Evolutionary conservation across 2,113 vertebrate genomes (phyloP).

Genomic region (Hippocampus barbouri): DNA sequence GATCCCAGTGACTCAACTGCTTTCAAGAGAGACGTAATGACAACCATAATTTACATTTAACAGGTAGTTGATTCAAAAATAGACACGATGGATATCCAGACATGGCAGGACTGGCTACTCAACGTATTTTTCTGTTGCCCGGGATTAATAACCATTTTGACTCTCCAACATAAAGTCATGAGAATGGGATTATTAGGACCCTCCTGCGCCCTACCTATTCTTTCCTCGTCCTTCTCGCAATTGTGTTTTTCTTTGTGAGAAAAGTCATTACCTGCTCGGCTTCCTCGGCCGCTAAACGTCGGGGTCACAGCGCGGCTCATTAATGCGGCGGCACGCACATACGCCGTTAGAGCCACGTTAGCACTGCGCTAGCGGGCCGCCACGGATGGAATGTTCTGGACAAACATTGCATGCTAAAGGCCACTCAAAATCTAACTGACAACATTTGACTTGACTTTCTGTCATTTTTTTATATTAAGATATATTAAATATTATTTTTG

Average conservation of each 20-base stretch:
- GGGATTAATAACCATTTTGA: too few species aligned
- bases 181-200: not conserved
- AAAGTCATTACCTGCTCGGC: not conserved
- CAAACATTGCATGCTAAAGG: conserved; percentile 2
- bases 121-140: too few species aligned
- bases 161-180: too few species aligned
- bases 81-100: too few species aligned
- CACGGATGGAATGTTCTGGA: conserved; percentile 1
- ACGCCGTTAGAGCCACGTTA: not conserved
- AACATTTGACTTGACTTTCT: not conserved
- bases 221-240: not conserved
- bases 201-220: too few species aligned
- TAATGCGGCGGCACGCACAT: not conserved
- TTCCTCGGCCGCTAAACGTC: not conserved
- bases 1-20: too few species aligned
- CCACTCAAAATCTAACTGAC: not conserved
- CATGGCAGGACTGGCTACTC: too few species aligned
- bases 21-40: too few species aligned
- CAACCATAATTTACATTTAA: too few species aligned
- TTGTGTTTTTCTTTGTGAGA: not conserved
- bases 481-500: too few species aligned
- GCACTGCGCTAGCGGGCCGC: not conserved
- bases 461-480: not conserved
- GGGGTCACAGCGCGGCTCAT: not conserved
- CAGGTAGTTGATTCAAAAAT: too few species aligned